Evolutionary conservation across 2,113 vertebrate genomes (phyloP).

Genomic region (Cisticola juncidis): DNA sequence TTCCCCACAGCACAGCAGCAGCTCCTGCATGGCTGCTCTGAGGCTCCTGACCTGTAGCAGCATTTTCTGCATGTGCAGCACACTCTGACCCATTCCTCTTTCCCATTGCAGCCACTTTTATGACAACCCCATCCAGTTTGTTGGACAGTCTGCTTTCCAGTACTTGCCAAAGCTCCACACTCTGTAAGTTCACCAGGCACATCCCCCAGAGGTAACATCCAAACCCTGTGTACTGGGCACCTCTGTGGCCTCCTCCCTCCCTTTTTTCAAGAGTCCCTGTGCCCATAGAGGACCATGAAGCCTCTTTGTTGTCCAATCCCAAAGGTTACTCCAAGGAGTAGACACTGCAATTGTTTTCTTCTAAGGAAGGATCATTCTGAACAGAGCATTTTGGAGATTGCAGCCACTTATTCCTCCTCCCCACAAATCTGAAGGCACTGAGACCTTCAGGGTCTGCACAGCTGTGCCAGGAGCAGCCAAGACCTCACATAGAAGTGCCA

Average conservation of each 20-base stretch:
- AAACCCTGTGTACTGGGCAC: neutral
- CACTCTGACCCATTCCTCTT: neutral
- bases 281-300: neutral
- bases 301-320: neutral
- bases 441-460: neutral
- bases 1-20: neutral
- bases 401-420: neutral
- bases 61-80: neutral
- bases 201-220: neutral
- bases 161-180: constrained; percentile 92
- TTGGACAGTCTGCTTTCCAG: constrained; percentile 93
- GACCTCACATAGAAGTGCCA: neutral
- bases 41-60: neutral
- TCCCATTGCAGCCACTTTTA: constrained; percentile 87
- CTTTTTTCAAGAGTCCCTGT: neutral
- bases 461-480: neutral
- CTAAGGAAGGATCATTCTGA: neutral
- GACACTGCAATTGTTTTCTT: neutral
- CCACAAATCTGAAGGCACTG: neutral
- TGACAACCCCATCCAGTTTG: constrained; percentile 96
- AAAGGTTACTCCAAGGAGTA: neutral
- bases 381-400: neutral
- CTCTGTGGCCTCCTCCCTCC: neutral
- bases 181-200: constrained; percentile 81
- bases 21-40: neutral